These are phyloP conservation scores for Sardina pilchardus DNA, from an alignment of 2,113 vertebrate species.

Conservation along the genomic window DNA sequence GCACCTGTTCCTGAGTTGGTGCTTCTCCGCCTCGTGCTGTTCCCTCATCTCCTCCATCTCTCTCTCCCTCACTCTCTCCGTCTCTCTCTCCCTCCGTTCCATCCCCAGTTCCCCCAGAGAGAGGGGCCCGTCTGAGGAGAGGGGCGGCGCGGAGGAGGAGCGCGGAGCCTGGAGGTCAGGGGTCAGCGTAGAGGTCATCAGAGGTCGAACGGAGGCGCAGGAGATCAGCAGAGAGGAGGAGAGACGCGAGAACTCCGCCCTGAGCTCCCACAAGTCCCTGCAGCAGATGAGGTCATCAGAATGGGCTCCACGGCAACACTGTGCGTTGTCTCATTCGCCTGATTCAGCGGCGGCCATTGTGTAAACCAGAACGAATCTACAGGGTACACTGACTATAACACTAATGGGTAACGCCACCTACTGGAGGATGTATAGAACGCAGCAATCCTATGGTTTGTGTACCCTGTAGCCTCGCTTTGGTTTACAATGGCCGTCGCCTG, in stretches of 20 bases:
- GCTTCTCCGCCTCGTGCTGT: constrained; percentile 55
- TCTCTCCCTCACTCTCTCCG: background rate
- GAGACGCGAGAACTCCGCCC: constrained; percentile 78
- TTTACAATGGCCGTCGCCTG: no score
- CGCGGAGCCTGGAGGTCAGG: background rate
- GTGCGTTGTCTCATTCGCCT: no score
- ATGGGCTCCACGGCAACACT: background rate
- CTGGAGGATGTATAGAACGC: no score
- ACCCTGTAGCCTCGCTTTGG: no score
- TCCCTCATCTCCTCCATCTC: constrained; percentile 56
- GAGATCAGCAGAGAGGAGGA: constrained; percentile 76
- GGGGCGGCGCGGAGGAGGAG: background rate
- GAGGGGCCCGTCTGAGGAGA: constrained; percentile 44
- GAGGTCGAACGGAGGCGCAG: constrained; percentile 56
- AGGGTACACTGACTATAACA: no score
- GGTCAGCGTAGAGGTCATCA: background rate
- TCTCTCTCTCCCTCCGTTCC: constrained; percentile 43
- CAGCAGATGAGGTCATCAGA: no score
- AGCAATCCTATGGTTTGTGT: no score
- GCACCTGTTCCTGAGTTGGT: constrained; percentile 67
- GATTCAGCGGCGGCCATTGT: background rate
- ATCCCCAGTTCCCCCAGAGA: constrained; percentile 61
- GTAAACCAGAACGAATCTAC: background rate
- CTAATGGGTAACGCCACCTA: no score
- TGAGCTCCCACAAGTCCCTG: constrained; percentile 83